phyloP scores from a whole-genome alignment of 1,140 invertebrate genomes.

The Bombus superbus region DNA sequence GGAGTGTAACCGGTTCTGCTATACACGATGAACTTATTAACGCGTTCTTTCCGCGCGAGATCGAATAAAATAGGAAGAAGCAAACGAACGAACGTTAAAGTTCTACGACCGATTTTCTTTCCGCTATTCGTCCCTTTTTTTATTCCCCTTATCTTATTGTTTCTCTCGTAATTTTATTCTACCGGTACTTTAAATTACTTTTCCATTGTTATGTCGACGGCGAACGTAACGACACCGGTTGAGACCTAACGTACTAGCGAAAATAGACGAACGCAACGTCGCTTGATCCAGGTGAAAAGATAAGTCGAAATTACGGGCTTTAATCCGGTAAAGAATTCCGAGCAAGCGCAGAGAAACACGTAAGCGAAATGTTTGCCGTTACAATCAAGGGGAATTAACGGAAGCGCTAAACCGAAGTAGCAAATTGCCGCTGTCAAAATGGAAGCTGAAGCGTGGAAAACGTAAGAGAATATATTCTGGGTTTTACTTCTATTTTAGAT shows the following conservation, averaged over 20 bases:
- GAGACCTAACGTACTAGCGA: too few species aligned
- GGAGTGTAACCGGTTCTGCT: neutral
- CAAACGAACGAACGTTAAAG: too few species aligned
- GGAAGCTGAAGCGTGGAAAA: neutral
- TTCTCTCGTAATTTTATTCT: neutral
- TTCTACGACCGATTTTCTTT: too few species aligned
- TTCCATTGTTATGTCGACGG: neutral
- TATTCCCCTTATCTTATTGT: neutral
- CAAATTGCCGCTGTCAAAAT: slow-evolving; percentile 5
- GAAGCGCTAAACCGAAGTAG: neutral
- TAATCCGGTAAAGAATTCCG: neutral
- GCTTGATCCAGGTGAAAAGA: slow-evolving; percentile 11
- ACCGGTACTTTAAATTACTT: neutral
- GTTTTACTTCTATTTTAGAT: neutral
- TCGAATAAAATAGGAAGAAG: neutral
- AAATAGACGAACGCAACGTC: slow-evolving; percentile 4
- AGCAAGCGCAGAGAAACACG: neutral
- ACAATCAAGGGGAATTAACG: slow-evolving; percentile 12
- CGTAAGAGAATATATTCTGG: neutral
- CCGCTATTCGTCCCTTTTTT: neutral
- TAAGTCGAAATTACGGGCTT: slow-evolving; percentile 30
- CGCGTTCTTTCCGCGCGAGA: too few species aligned
- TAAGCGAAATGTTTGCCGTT: slow-evolving; percentile 2
- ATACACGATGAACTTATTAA: neutral
- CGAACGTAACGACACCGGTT: neutral